Evolutionary conservation across 2,888 invertebrate genomes (phyloP), one percentile per base, ranked within the genome.

Genomic region (Candidula unifasciata): DNA sequence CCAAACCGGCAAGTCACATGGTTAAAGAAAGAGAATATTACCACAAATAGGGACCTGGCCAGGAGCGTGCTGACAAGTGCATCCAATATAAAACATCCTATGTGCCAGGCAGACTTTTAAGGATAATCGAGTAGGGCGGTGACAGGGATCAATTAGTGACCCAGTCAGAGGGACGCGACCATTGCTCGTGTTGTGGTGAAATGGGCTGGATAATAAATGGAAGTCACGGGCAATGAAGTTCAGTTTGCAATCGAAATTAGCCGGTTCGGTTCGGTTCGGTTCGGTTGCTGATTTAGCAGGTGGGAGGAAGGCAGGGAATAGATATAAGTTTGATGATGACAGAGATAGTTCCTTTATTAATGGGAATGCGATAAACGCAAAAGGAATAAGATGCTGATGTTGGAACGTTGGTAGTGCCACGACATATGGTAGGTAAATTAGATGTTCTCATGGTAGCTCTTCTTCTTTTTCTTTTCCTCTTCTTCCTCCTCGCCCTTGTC

Each of bases 31-130:
- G 54, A 54, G 18, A 18, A 13, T 54, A 54, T 54, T 8, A 54
- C 54, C 18, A 54, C 54, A 54, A 54, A 54, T 8, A 54, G 54
- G 54, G 76, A 30, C 27, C 78, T 60, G 16, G 60, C 30, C 64
- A 64, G 64, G 24, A 33, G 60, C 33, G 64, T 78, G 78, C 78
- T 35, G 35, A 64, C 78, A 66, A 35, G 79, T 79, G 79, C 79
- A 37, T 18, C 30, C 66, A 79, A 79, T 79, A 66, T 79, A 44
- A 8, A 68, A 18, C 68, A 24, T 21, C 10, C 33, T 24, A 44
- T 66, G 68, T 44, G 68, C 79, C 1, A n/a, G 66, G 44, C 18
- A 18, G 79, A 52, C 44, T 27, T 68, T 64, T 52, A 44, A 16
- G 30, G 68, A 52, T 52, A 79, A 52, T 24, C n/a, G 30, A 44